Evolutionary conservation across 2,797 vertebrate genomes (phyloP), one percentile per base, ranked within the genome.

Genomic region (Threskiornis aethiopicus): DNA sequence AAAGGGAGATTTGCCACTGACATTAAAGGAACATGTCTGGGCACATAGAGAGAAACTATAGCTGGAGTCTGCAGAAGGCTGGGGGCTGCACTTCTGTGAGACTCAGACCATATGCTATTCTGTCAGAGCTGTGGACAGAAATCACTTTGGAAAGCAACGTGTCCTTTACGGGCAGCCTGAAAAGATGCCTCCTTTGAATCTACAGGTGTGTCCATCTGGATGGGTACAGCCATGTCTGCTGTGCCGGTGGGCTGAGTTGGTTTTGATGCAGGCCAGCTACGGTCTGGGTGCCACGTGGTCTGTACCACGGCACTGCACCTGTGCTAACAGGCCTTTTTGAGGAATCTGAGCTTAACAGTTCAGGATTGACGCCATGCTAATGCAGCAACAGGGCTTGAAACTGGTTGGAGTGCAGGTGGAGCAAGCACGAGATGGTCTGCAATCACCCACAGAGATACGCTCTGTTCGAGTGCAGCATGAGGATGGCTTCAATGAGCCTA

Each of bases 101-200:
- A 21, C 41, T 64, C 33, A 5, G 44, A 13, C 47, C 14, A 1
- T 16, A 2, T 1, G 3, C 8, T 4, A 0, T 22, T 46, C 44
- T 57, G 11, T 35, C 41, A 61, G 71, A 62, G 35, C 33, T 31
- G 44, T 8, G 66, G 42, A 8, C 24, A 19, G 25, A 55, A 57
- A 39, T 13, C 8, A 2, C 37, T 58, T 33, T 26, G 52, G 70
- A 37, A 76, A 72, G 29, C 31, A 15, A 15, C 1, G 10, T 47
- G 31, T 44, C 41, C 33, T 46, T 33, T n/a, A 7, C 0, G 4
- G 37, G 14, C 67, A 62, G 16, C 58, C 64, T 35, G 51, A 29
- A 19, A 42, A 55, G 62, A 25, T 14, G 37, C 6, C 33, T 18
- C 13, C 7, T 75, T 57, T 15, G n/a, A 37, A 11, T 4, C 15